phyloP scores from a whole-genome alignment of 2,113 vertebrate genomes.

The Chunga burmeisteri region DNA sequence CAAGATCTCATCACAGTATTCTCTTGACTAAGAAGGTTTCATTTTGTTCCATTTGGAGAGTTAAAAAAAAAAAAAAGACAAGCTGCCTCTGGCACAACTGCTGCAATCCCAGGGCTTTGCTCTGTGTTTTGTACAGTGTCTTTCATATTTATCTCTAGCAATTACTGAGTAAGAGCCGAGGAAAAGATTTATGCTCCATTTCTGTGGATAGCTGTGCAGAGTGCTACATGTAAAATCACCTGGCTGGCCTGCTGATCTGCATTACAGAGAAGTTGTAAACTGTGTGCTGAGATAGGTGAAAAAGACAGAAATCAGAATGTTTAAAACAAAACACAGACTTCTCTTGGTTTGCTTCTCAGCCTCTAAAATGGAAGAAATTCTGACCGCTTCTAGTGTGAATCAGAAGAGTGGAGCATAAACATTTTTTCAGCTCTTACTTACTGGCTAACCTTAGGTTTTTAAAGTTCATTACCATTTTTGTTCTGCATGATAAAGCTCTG shows the following conservation, averaged over 20 bases:
- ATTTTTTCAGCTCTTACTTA: not conserved
- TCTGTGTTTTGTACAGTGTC: fast-evolving
- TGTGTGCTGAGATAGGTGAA: not conserved
- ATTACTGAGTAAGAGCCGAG: not conserved
- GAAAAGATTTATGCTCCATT: fast-evolving
- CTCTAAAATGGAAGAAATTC: not conserved
- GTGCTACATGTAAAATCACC: not conserved
- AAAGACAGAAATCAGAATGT: not conserved
- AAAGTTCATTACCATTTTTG: not conserved
- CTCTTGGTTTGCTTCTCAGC: not conserved
- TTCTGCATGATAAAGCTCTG: not conserved
- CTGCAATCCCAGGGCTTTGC: not conserved
- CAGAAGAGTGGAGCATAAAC: not conserved
- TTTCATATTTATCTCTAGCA: not conserved
- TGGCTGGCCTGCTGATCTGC: not conserved
- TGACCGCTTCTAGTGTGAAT: not conserved
- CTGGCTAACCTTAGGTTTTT: not conserved
- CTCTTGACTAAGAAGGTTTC: not conserved
- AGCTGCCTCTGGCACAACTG: not conserved
- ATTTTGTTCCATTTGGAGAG: not conserved
- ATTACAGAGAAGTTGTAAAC: too few relatives aligned
- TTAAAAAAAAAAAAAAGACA: too few relatives aligned
- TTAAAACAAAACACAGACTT: not conserved
- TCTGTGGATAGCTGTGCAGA: not conserved
- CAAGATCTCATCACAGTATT: not conserved